Base-by-base conservation (phyloP, 2,888 invertebrate species). In the Xanthia togata region DNA sequence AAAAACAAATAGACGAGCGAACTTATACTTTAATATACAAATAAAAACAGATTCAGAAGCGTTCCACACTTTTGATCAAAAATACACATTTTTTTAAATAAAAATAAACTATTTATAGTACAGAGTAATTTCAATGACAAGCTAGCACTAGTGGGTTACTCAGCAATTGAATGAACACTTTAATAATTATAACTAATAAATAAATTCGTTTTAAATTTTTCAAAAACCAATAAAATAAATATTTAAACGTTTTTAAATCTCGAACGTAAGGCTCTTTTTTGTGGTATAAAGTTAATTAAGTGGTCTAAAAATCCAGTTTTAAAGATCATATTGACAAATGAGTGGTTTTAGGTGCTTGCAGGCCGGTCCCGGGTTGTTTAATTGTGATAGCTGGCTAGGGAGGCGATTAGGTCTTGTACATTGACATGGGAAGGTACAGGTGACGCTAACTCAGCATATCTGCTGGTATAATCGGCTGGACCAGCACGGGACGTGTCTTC, bases 371-470 rank as follows among this genome's bases (percentile, higher is more conserved):
- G 14, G 35, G 47, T 63, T 12, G 6, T 0, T 38, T 73, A 70
- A 0, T 63, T 26, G 57, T 64, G 78, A 4, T 59, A 20, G 72
- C 88, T 86, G 26, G 91, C 85, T 0, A 96, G 88, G 12, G 87
- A 90, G 0, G 89, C 85, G 0, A 95, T 75, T 0, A 96, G 82
- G 0, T 93, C 92, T 0, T 89, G 85, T 0, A 94, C 83, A 77
- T 95, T 90, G 5, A 95, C 83, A 63, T 93, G 35, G 0, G 89
- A 23, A 0, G 95, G 95, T 0, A 93, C 87, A 0, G 95, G 95
- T 0, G 94, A 91, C 0, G 95, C 95, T 4, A 96, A 75, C 70
- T 94, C 93, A 0, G 95, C 95, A 53, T 95, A 96, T 6, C 85
- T 87, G 47, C 89, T 87, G 0, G 94, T 94, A 76, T 85, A 95